Evolutionary conservation across 2,113 vertebrate genomes (phyloP).

Genomic region (Excalfactoria chinensis): DNA sequence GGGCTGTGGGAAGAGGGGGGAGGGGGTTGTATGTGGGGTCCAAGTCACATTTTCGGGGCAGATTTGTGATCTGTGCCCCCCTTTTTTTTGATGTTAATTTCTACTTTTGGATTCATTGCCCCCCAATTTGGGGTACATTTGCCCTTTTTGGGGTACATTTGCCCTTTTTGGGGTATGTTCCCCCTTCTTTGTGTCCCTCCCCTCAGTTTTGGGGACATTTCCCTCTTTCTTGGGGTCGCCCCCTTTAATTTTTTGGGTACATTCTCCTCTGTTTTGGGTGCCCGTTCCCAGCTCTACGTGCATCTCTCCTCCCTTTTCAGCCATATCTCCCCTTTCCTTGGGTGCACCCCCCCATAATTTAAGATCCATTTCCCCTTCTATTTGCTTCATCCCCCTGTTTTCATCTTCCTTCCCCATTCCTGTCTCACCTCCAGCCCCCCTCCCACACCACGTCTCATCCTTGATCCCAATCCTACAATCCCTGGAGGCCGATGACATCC

Average conservation of each 20-base stretch:
- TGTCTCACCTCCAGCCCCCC: slow-evolving; percentile 50
- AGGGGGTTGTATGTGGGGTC: background rate
- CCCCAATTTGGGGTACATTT: no score
- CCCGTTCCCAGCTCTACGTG: no score
- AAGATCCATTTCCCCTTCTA: background rate
- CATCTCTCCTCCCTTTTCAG: background rate
- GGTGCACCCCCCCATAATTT: background rate
- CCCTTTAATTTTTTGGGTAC: no score
- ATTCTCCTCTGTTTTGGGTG: fast-evolving
- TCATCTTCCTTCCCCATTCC: background rate
- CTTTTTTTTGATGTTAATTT: no score
- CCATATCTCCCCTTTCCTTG: background rate
- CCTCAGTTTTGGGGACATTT: fast-evolving
- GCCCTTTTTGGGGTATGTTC: background rate
- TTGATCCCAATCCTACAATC: slow-evolving; percentile 76
- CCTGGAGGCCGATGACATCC: slow-evolving; percentile 57
- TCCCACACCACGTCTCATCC: slow-evolving; percentile 75
- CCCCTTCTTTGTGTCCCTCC: no score
- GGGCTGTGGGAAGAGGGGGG: no score
- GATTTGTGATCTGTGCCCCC: no score
- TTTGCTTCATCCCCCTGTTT: no score
- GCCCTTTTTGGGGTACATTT: fast-evolving
- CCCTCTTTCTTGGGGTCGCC: no score
- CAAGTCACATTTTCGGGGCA: background rate
- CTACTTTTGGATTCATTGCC: background rate